A percentile compares a stretch with the other conserved stretches of the same genome.
phyloP scores from a whole-genome alignment of 1,140 invertebrate genomes.

The Bradysia coprophila region DNA sequence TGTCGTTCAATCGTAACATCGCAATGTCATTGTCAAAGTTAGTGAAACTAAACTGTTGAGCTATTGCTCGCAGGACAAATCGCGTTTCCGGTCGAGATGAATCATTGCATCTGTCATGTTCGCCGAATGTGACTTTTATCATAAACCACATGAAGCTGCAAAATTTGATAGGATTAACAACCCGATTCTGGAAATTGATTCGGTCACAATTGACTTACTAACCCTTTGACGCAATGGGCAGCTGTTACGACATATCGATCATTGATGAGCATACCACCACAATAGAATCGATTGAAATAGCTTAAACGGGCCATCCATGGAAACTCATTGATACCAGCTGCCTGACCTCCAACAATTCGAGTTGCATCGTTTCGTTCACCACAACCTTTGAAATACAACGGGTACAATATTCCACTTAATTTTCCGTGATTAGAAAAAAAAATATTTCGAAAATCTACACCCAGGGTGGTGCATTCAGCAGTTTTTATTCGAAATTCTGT shows the following conservation, averaged over 20 bases:
- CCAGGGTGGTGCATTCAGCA: too few species aligned
- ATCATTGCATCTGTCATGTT: slow-evolving; percentile 63
- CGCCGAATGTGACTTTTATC: slow-evolving; percentile 71
- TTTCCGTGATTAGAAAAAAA: not conserved
- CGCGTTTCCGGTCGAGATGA: slow-evolving; percentile 46
- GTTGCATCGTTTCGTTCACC: slow-evolving; percentile 57
- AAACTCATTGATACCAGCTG: slow-evolving; percentile 51
- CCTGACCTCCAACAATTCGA: slow-evolving; percentile 50
- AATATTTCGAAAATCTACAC: too few species aligned
- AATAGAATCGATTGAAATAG: slow-evolving; percentile 71
- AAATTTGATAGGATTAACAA: slow-evolving; percentile 9
- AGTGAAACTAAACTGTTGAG: slow-evolving; percentile 57
- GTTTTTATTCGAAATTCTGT: too few species aligned
- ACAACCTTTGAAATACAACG: slow-evolving; percentile 34
- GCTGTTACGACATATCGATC: slow-evolving; percentile 65
- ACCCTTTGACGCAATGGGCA: slow-evolving; percentile 72
- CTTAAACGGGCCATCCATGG: slow-evolving; percentile 65
- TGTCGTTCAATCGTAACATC: slow-evolving; percentile 53
- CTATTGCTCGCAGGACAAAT: slow-evolving; percentile 49
- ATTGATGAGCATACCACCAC: slow-evolving; percentile 65
- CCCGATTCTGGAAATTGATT: not conserved
- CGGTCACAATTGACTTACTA: slow-evolving; percentile 4
- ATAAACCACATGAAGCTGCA: slow-evolving; percentile 76
- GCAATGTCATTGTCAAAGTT: slow-evolving; percentile 80
- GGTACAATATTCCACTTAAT: slow-evolving; percentile 4